phyloP scores from a whole-genome alignment of 2,888 invertebrate genomes.

The Yponomeuta plumbellus region DNA sequence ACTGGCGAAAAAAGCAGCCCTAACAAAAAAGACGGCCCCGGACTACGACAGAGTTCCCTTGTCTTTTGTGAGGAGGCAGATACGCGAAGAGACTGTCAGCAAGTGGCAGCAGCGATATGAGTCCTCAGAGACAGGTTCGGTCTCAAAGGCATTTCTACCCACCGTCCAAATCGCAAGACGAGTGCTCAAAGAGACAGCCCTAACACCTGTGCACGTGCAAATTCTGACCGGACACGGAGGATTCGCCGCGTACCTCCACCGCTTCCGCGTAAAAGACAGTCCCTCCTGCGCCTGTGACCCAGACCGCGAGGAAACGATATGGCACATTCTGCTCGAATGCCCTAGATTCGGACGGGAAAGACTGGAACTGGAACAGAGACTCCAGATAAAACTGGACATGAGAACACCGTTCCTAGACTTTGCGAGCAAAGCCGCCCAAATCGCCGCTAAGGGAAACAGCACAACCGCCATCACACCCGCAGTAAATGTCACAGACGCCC shows the following conservation, averaged over 20 bases:
- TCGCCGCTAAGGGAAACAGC: no score
- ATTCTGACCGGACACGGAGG: no score
- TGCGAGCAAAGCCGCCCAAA: no score
- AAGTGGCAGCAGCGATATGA: conserved; percentile 16
- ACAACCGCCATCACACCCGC: no score
- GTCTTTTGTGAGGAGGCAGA: conserved; percentile 15
- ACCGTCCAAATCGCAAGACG: not conserved
- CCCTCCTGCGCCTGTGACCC: no score
- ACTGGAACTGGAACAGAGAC: not conserved
- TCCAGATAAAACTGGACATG: not conserved
- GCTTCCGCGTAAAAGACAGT: no score
- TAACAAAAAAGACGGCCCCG: conserved; percentile 10
- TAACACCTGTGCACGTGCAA: not conserved
- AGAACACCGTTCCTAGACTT: no score
- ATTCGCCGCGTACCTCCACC: no score
- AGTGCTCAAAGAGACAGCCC: not conserved
- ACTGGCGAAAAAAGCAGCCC: conserved; percentile 18
- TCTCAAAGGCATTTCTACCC: conserved; percentile 2
- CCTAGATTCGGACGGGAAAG: not conserved
- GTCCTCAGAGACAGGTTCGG: conserved; percentile 1
- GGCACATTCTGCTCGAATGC: no score
- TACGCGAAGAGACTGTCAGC: conserved; percentile 5
- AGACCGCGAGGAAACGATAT: no score
- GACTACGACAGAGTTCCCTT: conserved; percentile 15
- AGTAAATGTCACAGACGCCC: no score